Evolutionary conservation across 1,140 invertebrate genomes (phyloP), one percentile per base, ranked within the genome.

Genomic region (Dendrolimus punctatus): DNA sequence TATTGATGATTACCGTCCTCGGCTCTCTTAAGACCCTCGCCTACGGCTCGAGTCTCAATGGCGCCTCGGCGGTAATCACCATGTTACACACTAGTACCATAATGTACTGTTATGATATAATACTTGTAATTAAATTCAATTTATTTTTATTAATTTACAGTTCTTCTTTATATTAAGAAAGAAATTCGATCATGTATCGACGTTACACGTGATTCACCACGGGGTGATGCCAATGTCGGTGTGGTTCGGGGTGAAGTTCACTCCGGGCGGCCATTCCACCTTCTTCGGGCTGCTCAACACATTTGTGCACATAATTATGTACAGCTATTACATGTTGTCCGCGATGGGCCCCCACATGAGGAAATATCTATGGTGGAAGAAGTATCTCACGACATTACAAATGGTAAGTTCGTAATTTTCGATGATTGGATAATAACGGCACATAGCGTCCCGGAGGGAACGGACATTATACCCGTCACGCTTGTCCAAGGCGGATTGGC

Each of bases 211-310:
- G 23, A 97, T 98, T 71, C 97, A 99, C 88, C 97, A 99, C 84
- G 96, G 96, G 52, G 92, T 96, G 68, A 98, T 99, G 96, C 97
- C 97, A 41, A 93, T 98, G 91, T 96, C 94, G 4, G 96, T 97
- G 39, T 99, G 97, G 97, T 97, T 97, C 82, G 97, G 96, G 41
- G 95, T 98, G 37, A 97, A 97, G 85, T 98, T 97, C 88, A 96
- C 95, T 46, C 94, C 95, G 66, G 95, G 95, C 73, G 95, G 95
- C 45, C 95, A 96, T 69, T 93, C 92, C 51, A 94, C 93, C 4
- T 95, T 95, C 89, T 95, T 95, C 76, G 93, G 93, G 8, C 89
- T 95, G 56, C 87, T 97, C 66, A 98, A 98, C 84, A 95, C 95
- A 10, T 95, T 96, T 70, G 93, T 96, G 0, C 92, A 89, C 89